These are phyloP conservation scores for Acanthococcus lagerstroemiae DNA, from an alignment of 2,888 invertebrate species.

Conservation along the genomic window DNA sequence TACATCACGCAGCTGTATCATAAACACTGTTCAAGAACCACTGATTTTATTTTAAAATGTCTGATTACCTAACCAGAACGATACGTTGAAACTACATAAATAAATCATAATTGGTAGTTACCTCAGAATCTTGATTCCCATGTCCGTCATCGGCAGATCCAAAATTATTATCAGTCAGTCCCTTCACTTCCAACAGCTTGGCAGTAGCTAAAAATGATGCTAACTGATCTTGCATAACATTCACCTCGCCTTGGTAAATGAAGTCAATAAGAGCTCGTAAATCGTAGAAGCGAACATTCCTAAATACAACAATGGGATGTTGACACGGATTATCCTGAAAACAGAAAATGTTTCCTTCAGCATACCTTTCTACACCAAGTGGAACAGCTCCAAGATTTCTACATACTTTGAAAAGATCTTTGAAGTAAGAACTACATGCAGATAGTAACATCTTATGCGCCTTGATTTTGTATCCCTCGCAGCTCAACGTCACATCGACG, in stretches of 20 bases:
- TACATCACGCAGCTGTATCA: no score
- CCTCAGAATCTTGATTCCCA: constrained; percentile 39
- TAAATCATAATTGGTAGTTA: no score
- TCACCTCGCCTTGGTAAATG: constrained; percentile 74
- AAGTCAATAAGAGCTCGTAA: constrained; percentile 67
- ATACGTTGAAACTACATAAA: no score
- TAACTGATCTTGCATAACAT: constrained; percentile 66
- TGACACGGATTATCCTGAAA: constrained; percentile 68
- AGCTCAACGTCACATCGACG: constrained; percentile 75
- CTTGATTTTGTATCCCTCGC: constrained; percentile 71
- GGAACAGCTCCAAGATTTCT: no score
- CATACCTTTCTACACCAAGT: no score
- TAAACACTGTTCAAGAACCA: no score
- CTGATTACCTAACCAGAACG: no score
- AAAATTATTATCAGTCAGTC: constrained; percentile 54
- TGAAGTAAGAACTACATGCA: constrained; percentile 72
- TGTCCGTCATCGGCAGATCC: constrained; percentile 39
- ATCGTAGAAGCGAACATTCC: constrained; percentile 67
- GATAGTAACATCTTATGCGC: constrained; percentile 77
- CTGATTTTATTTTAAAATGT: no score
- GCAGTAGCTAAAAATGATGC: constrained; percentile 69
- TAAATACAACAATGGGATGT: constrained; percentile 70
- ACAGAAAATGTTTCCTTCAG: no score
- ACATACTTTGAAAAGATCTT: constrained; percentile 45
- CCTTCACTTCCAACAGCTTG: constrained; percentile 64